These are phyloP conservation scores for Drosophila athabasca DNA, from an alignment of 1,140 invertebrate species.

Conservation along the genomic window DNA sequence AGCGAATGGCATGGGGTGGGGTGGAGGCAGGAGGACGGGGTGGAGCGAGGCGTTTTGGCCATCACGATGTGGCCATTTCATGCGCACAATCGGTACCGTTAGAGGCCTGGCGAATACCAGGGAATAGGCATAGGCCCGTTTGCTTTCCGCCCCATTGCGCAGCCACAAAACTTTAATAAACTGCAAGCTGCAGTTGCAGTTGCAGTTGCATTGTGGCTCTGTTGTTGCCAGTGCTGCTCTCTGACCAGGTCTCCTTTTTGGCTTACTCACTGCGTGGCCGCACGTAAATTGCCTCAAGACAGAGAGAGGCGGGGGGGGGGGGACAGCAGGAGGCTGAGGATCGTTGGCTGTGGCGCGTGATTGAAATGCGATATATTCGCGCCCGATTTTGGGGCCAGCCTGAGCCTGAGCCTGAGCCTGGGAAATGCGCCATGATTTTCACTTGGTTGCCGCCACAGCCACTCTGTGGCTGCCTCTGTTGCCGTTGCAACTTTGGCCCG, in stretches of 20 bases:
- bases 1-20: background rate
- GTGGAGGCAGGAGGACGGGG: background rate
- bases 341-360: conserved; percentile 67
- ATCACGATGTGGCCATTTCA: conserved; percentile 78
- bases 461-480: background rate
- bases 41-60: conserved; percentile 44
- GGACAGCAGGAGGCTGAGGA: conserved; percentile 24
- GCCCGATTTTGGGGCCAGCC: conserved; percentile 74
- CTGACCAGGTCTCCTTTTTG: conserved; percentile 37
- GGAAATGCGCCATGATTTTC: conserved; percentile 67
- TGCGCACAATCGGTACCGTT: conserved; percentile 78
- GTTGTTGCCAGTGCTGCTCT: conserved; percentile 20
- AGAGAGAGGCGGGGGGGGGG: background rate
- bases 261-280: conserved; percentile 58
- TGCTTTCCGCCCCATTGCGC: conserved; percentile 74
- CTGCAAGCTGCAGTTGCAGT: conserved; percentile 61
- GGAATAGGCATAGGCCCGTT: conserved; percentile 34
- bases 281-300: conserved; percentile 70
- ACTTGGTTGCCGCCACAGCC: conserved; percentile 24
- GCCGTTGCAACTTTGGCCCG: conserved; percentile 37
- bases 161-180: conserved; percentile 72
- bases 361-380: conserved; percentile 82
- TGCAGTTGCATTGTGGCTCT: conserved; percentile 19
- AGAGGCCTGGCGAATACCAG: conserved; percentile 56
- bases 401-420: conserved; percentile 53